Evolutionary conservation across 2,113 vertebrate species (phyloP), one percentile per base, ranked within the genome.

Genomic region (Podarcis raffonei): DNA sequence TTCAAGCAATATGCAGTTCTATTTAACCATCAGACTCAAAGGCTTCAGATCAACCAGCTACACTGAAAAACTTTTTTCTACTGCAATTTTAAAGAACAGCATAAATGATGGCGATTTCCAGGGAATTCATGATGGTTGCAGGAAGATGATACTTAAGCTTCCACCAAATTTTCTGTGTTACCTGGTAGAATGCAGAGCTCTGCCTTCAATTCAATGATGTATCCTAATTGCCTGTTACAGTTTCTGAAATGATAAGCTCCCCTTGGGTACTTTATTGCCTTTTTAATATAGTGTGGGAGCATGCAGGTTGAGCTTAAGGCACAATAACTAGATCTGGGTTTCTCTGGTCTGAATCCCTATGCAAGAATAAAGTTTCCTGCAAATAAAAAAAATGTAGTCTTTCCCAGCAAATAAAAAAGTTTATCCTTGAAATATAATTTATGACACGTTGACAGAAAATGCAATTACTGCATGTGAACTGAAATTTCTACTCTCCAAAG

Each of bases 21-120:
- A 91, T 7, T 27, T 77, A 83, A 66, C 74, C 78, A 32, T 57
- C 6, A 72, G 78, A 32, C 89, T 92, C 87, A 90, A 59, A 86
- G 85, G 42, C 48, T 62, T 88, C 86, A 66, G 6, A 3, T 76
- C 8, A 90, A 87, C 39, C 39, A 89, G 76, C 25, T 77, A 20
- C 74, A 78, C 5, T 82, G 18, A 30, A 85, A 69, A 79, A 77
- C 66, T 75, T 5, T 37, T 48, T 65, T 72, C n/a, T 30, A 87
- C 35, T 8, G 71, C 62, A 87, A 87, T 42, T 37, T 42, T 88
- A 84, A 87, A 90, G 8, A 37, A 83, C 0, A 1, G 11, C 6
- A 4, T 85, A 48, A 89, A 89, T 35, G 62, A 9, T 30, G 6
- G 11, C 66, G 72, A 89, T 83, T 59, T 81, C 62, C 82, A 91